A percentile compares a stretch with the other conserved stretches of the same genome.
Conservation (phyloP, 2,888 invertebrate genomes). For the Drosophila pegasa region DNA sequence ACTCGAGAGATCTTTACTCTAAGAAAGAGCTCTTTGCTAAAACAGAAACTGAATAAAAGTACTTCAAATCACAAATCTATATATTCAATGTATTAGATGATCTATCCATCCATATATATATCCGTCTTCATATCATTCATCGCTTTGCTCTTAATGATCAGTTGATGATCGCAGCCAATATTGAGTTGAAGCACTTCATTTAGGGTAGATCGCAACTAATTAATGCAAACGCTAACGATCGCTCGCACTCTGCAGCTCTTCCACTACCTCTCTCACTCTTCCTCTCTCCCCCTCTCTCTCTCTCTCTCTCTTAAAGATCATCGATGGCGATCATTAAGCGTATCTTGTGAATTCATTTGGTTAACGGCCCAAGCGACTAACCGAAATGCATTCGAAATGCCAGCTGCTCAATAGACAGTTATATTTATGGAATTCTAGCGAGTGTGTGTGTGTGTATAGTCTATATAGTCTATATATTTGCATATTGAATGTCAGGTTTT, state of each 20-base stretch:
- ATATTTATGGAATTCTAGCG: conserved; percentile 12
- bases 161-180: background rate
- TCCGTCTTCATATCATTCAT: no score
- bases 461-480: conserved; percentile 18
- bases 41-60: no score
- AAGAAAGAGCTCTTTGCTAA: background rate
- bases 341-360: conserved; percentile 25
- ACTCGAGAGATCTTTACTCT: no score
- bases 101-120: no score
- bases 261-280: background rate
- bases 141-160: background rate
- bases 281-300: background rate
- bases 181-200: conserved; percentile 3
- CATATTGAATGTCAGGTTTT: conserved; percentile 38
- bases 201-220: conserved; percentile 9
- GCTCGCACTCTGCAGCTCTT: background rate
- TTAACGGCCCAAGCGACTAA: conserved; percentile 11
- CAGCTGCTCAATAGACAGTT: conserved; percentile 12
- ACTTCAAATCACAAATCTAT: no score
- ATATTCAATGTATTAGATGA: no score
- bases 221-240: conserved; percentile 27
- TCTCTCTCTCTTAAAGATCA: background rate
- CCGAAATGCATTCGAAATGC: conserved; percentile 34
- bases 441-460: background rate
- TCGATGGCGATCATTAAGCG: background rate